Evolutionary conservation across 2,888 invertebrate genomes (phyloP).

Genomic region (Stictocephala bisonia): DNA sequence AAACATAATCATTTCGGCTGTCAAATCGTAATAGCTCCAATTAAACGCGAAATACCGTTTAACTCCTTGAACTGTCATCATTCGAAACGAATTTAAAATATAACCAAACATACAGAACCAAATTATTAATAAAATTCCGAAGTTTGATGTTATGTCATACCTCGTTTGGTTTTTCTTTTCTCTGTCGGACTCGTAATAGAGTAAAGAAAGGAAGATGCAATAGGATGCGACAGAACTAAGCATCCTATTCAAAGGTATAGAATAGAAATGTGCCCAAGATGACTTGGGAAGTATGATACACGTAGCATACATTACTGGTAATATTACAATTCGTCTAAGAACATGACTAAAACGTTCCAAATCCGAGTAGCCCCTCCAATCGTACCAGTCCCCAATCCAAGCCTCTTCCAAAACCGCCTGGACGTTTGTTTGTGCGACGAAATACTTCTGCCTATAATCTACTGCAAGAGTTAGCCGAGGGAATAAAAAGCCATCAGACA

Average conservation of each 20-base stretch:
- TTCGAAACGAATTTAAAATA: conserved; percentile 64
- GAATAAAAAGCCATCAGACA: conserved; percentile 68
- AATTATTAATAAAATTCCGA: too few relatives aligned
- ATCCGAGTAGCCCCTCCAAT: conserved; percentile 68
- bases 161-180: conserved; percentile 69
- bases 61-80: conserved; percentile 70
- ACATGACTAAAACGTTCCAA: conserved; percentile 64
- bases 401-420: conserved; percentile 72
- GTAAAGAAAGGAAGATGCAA: conserved; percentile 72
- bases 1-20: conserved; percentile 70
- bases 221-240: conserved; percentile 76
- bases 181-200: conserved; percentile 71
- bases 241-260: conserved; percentile 77
- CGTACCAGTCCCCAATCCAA: conserved; percentile 74
- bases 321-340: conserved; percentile 63
- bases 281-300: conserved; percentile 66
- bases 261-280: conserved; percentile 68
- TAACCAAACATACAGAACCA: conserved; percentile 21
- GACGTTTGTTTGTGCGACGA: conserved; percentile 80
- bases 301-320: conserved; percentile 67
- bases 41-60: conserved; percentile 69
- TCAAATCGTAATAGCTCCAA: conserved; percentile 66
- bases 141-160: background rate
- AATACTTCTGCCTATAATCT: conserved; percentile 77
- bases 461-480: conserved; percentile 77